These are phyloP conservation scores for Quadroppia sp. DNA, from an alignment of 2,888 invertebrate species.

Conservation along the genomic window DNA sequence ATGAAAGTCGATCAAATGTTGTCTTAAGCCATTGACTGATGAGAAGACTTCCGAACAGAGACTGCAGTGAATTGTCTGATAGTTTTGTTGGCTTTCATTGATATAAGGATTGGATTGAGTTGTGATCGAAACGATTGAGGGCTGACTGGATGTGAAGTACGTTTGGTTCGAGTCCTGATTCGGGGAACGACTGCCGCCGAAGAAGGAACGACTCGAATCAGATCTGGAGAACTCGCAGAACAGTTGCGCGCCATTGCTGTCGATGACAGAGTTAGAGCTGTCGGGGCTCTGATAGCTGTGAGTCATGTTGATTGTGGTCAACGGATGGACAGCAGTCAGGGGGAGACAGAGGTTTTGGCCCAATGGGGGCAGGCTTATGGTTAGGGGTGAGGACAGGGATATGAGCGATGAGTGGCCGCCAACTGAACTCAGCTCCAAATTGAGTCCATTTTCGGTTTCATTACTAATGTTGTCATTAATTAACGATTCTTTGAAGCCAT, in stretches of 20 bases:
- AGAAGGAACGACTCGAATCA: constrained; percentile 28
- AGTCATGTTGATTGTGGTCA: not conserved
- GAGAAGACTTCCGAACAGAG: constrained; percentile 44
- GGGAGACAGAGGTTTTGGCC: not conserved
- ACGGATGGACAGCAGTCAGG: not conserved
- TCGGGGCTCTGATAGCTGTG: not conserved
- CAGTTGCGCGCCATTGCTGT: not conserved
- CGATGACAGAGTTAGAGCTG: not conserved
- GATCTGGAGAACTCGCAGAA: constrained; percentile 7
- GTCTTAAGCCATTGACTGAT: constrained; percentile 41
- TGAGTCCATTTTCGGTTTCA: not conserved
- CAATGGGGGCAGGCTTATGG: constrained; percentile 12
- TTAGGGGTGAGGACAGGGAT: not conserved
- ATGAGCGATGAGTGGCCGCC: not conserved
- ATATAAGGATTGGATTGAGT: constrained; percentile 42
- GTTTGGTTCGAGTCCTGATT: not conserved
- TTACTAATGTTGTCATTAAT: not conserved
- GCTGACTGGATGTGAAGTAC: not conserved
- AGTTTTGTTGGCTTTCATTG: constrained; percentile 40
- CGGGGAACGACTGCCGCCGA: constrained; percentile 1
- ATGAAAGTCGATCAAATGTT: constrained; percentile 45
- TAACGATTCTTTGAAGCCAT: not conserved
- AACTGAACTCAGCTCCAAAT: not conserved
- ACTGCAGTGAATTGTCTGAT: constrained; percentile 42
- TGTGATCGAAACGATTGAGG: constrained; percentile 41